Conservation (phyloP, 1,140 invertebrate species). For the Saccostrea glomerata region DNA sequence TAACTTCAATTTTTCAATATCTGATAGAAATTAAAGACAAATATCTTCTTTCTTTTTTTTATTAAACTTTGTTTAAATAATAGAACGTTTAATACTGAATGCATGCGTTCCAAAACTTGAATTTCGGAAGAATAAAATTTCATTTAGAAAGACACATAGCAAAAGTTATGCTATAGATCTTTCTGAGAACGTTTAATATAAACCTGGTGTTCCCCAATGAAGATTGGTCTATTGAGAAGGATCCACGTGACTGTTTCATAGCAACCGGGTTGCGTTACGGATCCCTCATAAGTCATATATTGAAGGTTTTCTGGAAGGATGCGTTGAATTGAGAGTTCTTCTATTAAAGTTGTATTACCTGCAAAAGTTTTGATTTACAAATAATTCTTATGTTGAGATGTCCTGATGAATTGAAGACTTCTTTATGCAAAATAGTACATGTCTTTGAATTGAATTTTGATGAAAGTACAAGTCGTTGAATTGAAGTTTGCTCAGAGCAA, state of each 20-base stretch:
- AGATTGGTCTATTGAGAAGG: conserved; percentile 69
- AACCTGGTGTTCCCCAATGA: conserved; percentile 74
- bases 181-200: neutral
- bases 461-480: neutral
- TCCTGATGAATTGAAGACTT: neutral
- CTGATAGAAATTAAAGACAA: neutral
- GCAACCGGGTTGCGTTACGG: conserved; percentile 72
- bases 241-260: conserved; percentile 74
- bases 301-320: conserved; percentile 62
- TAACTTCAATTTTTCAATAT: neutral
- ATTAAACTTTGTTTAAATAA: no score
- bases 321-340: neutral
- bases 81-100: neutral
- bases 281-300: conserved; percentile 74
- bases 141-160: neutral
- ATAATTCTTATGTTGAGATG: neutral
- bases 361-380: neutral
- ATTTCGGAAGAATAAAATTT: neutral
- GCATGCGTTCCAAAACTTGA: neutral
- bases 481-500: no score
- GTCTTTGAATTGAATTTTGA: conserved; percentile 36
- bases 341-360: conserved; percentile 9
- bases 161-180: neutral
- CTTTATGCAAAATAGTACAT: neutral
- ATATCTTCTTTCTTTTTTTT: no score